Percentiles rank a stretch among this genome's conserved stretches.
These are phyloP conservation scores for Cybosia mesomella DNA, from an alignment of 2,888 invertebrate species.

Conservation along the genomic window DNA sequence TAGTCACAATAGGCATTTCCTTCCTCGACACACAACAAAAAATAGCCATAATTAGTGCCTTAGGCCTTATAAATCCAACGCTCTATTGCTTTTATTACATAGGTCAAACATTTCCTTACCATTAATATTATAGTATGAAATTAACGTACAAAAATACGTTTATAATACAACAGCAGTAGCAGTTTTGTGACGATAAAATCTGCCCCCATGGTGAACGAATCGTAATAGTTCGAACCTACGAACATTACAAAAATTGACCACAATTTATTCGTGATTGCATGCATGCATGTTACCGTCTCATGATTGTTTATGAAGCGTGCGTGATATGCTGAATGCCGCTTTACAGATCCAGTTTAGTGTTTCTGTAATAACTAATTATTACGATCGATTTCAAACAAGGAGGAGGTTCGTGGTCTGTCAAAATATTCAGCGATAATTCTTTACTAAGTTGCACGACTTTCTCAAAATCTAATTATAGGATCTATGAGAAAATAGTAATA, in stretches of 20 bases:
- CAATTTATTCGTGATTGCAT: constrained; percentile 13
- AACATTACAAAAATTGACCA: constrained; percentile 16
- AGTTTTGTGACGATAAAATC: constrained; percentile 37
- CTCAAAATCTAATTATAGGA: too few species aligned
- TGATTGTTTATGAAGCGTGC: background rate
- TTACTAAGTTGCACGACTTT: too few species aligned
- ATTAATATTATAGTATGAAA: constrained; percentile 22
- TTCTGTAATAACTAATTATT: background rate
- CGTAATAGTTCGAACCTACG: constrained; percentile 13
- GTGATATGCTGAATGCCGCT: background rate
- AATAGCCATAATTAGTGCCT: constrained; percentile 14
- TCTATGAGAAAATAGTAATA: too few species aligned
- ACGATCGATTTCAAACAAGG: background rate
- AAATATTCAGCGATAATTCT: too few species aligned
- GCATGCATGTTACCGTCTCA: constrained; percentile 9
- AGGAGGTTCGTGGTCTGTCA: background rate
- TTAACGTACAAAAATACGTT: constrained; percentile 25
- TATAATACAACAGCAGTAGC: constrained; percentile 23
- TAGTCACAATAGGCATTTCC: constrained; percentile 8
- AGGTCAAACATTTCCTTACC: constrained; percentile 34
- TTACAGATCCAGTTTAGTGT: background rate
- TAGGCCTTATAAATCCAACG: constrained; percentile 18
- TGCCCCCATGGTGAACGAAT: constrained; percentile 23
- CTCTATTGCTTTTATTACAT: constrained; percentile 21
- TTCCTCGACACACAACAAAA: constrained; percentile 6